phyloP scores from a whole-genome alignment of 2,797 vertebrate genomes.

The Anniella stebbinsi region DNA sequence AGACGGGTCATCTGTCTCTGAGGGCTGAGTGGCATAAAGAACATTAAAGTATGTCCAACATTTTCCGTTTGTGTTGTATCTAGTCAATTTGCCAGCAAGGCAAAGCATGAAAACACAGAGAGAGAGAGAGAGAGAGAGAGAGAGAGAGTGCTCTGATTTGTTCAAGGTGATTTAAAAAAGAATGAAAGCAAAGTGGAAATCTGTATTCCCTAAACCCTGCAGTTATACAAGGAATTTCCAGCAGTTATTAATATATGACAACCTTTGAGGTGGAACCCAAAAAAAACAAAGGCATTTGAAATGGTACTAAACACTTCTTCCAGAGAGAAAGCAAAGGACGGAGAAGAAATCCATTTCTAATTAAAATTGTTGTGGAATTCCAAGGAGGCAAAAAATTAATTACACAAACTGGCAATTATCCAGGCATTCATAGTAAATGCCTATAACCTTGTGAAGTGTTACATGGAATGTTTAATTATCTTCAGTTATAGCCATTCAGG shows the following conservation, averaged over 20 bases:
- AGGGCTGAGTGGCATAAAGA: neutral
- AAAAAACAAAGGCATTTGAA: neutral
- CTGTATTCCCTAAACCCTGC: neutral
- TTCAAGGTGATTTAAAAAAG: neutral
- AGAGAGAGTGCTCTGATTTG: neutral
- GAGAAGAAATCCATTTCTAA: constrained; percentile 21
- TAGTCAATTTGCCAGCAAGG: neutral
- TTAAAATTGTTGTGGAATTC: constrained; percentile 30
- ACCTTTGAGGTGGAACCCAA: neutral
- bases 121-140: too few relatives aligned
- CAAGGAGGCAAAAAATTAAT: constrained; percentile 18
- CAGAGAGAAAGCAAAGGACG: neutral
- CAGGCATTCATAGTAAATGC: constrained; percentile 1
- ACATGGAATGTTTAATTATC: constrained; percentile 12
- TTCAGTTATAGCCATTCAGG: neutral
- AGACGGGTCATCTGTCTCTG: accelerated
- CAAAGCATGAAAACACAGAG: neutral
- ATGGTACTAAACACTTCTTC: neutral
- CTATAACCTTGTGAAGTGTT: neutral
- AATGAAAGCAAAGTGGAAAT: neutral
- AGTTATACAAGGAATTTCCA: constrained; percentile 7
- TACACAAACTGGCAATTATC: constrained; percentile 10
- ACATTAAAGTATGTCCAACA: neutral
- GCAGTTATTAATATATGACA: constrained; percentile 17
- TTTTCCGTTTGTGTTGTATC: accelerated